Base-by-base conservation (phyloP, 2,113 vertebrate genomes). In the Heterotis niloticus region DNA sequence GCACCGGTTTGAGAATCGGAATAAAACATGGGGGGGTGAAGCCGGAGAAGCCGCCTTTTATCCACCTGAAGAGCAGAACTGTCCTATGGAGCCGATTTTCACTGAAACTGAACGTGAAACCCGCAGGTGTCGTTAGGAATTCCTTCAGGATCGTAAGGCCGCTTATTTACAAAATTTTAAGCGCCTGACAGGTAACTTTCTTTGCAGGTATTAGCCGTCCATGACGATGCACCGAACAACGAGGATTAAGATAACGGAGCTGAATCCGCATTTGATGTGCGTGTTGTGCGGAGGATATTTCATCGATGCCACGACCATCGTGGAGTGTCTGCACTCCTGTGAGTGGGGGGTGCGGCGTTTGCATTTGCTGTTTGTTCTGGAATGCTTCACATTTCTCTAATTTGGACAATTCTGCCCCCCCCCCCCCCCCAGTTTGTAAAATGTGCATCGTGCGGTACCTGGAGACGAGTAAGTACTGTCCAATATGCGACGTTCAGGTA, bases 201-300 rank as follows among this genome's bases (percentile, higher is more conserved):
- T 14, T 20, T 24, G 20, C 62, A 78, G 77, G 89, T 86, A 83
- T 83, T 70, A 86, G 83, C 81, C 74, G 84, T 77, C 82, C 85
- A 83, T 87, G 80, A 90, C 90, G 90, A 99, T 99, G 98, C 98
- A 99, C 92, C 96, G 98, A 85, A 99, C 97, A 59, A 99, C 98
- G 83, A 79, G 72, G 75, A 75, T 76, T 60, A 82, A 82, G 77
- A 79, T 82, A 75, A 79, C 77, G n/a, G 94, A 95, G 90, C 91
- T 95, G 66, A 95, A 95, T 84, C 93, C 94, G 17, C 94, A 94
- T 82, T 89, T 95, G 75, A 94, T 95, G 91, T 95, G 94, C 79
- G 94, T 94, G 80, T 90, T 95, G 78, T 94, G 94, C 85, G 94
- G 93, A 83, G 94, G 94, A 77, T 90, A 94, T 85, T 95, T 95